These are phyloP conservation scores for Ovibos moschatus DNA, from an alignment of 2,113 vertebrate species.

Conservation along the genomic window DNA sequence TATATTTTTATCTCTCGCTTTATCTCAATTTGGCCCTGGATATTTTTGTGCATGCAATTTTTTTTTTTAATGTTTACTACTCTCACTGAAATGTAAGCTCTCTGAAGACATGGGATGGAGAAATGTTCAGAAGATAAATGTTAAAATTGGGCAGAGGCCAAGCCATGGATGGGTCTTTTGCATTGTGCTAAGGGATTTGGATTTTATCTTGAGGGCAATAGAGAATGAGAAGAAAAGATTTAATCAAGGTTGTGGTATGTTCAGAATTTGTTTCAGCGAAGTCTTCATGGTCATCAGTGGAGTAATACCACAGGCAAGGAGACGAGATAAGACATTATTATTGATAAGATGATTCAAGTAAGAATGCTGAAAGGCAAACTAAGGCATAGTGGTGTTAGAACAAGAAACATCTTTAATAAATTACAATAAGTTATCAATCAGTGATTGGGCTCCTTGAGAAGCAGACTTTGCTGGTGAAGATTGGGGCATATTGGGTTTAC, in stretches of 20 bases:
- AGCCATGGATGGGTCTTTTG: neutral
- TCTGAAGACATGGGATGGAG: neutral
- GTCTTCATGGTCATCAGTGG: neutral
- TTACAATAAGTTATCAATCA: neutral
- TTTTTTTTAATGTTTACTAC: neutral
- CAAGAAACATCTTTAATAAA: neutral
- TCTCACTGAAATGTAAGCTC: neutral
- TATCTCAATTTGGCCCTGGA: neutral
- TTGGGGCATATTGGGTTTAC: neutral
- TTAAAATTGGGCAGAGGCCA: neutral
- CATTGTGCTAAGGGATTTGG: neutral
- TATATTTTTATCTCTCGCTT: neutral
- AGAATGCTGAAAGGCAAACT: neutral
- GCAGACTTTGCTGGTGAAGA: neutral
- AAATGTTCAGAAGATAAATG: neutral
- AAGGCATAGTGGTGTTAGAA: neutral
- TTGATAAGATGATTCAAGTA: neutral
- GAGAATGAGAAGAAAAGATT: neutral
- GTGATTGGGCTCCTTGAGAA: neutral
- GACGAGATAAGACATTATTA: neutral
- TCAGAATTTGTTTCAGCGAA: neutral
- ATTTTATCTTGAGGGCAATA: neutral
- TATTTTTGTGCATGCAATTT: neutral
- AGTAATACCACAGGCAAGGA: neutral
- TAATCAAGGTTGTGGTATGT: neutral